Conservation (phyloP, 2,113 vertebrate species). For the Dendropsophus ebraccatus region DNA sequence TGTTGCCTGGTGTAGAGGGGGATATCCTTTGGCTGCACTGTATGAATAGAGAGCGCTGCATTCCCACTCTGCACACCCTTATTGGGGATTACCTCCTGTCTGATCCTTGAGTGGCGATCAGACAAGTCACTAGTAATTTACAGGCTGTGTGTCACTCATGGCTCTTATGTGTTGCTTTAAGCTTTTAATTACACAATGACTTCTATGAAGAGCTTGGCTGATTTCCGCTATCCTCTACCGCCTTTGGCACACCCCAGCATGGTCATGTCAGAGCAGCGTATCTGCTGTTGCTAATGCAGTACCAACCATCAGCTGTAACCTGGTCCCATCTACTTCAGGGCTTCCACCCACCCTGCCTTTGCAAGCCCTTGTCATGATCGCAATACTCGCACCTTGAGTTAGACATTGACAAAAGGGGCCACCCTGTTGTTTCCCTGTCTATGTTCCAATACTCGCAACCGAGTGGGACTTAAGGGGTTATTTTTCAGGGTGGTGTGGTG, state of each 20-base stretch:
- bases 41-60: not conserved
- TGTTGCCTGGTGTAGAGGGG: too few relatives aligned
- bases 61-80: not conserved
- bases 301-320: not conserved
- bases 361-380: too few relatives aligned
- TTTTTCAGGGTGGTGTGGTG: too few relatives aligned
- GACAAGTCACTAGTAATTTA: not conserved
- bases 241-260: not conserved
- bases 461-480: too few relatives aligned
- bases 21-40: not conserved
- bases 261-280: not conserved
- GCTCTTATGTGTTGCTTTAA: conserved; percentile 1
- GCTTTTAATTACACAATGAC: not conserved
- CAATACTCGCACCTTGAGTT: too few relatives aligned
- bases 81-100: not conserved
- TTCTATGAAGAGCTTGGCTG: not conserved
- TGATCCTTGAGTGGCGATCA: not conserved
- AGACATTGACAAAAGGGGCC: too few relatives aligned
- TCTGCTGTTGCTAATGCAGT: not conserved
- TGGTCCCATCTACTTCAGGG: not conserved
- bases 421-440: too few relatives aligned
- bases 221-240: not conserved
- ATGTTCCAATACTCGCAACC: too few relatives aligned
- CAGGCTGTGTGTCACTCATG: not conserved
- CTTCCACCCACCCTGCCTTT: not conserved